Percentiles rank a stretch among this genome's conserved stretches.
Evolutionary conservation across 2,888 invertebrate genomes (phyloP).

Genomic region (Amphipoea oculea): DNA sequence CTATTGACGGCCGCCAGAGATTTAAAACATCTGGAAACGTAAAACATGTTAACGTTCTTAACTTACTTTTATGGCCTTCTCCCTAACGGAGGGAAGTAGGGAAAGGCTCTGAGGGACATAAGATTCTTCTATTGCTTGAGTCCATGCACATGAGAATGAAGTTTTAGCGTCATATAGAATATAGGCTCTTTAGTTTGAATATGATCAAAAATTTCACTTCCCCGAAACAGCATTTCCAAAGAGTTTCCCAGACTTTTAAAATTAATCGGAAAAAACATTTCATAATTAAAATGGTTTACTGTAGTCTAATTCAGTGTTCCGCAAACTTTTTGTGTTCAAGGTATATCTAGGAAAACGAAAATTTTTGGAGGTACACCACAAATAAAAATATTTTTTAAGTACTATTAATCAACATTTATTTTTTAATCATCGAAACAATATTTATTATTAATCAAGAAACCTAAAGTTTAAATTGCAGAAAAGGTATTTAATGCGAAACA

Average conservation of each 20-base stretch:
- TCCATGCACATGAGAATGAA: background rate
- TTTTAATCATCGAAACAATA: too few species aligned
- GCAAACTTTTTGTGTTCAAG: too few species aligned
- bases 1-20: conserved; percentile 58
- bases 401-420: too few species aligned
- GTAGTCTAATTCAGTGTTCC: background rate
- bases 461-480: too few species aligned
- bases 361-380: too few species aligned
- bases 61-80: conserved; percentile 44
- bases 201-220: background rate
- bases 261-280: background rate
- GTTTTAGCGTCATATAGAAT: background rate
- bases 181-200: background rate
- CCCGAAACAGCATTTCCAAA: background rate
- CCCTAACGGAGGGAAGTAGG: background rate
- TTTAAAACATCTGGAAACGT: conserved; percentile 55
- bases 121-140: background rate
- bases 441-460: too few species aligned
- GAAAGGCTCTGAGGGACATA: background rate
- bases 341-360: too few species aligned
- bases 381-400: too few species aligned
- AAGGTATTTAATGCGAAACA: too few species aligned
- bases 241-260: background rate
- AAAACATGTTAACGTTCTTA: conserved; percentile 42
- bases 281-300: background rate